phyloP scores from a whole-genome alignment of 2,113 vertebrate species.

The Balaeniceps rex region DNA sequence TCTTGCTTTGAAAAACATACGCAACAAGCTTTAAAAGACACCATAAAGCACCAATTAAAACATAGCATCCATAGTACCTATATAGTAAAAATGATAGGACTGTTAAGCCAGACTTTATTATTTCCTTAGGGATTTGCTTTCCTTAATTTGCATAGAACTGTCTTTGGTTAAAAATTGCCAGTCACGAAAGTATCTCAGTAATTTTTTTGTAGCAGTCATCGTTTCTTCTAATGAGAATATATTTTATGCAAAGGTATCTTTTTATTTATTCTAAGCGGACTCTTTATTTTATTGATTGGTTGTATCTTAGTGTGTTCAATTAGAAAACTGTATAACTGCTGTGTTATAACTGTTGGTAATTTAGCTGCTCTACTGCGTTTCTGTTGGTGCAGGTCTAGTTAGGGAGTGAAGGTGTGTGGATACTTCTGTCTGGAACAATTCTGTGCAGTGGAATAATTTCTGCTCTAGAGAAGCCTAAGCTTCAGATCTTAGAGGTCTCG shows the following conservation, averaged over 20 bases:
- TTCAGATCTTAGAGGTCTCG: not conserved
- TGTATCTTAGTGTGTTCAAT: not conserved
- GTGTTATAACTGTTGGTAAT: not conserved
- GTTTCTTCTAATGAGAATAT: not conserved
- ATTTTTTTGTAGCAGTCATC: not conserved
- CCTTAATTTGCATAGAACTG: not conserved
- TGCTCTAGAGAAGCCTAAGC: not conserved
- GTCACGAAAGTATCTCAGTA: not conserved
- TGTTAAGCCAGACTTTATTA: not conserved
- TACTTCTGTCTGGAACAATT: not conserved
- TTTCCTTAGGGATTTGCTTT: not conserved
- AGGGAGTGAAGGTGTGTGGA: not conserved
- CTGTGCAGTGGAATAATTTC: not conserved
- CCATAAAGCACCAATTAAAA: not conserved
- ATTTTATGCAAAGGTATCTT: not conserved
- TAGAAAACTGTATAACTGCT: not conserved
- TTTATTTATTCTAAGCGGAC: not conserved
- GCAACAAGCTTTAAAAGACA: not conserved
- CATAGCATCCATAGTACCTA: not conserved
- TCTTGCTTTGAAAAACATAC: not conserved
- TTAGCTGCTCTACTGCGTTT: not conserved
- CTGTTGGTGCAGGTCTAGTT: not conserved
- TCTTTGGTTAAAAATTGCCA: slow-evolving; percentile 22
- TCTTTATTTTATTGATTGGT: slow-evolving; percentile 7
- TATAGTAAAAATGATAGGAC: not conserved